These are phyloP conservation scores for Enteromius anoplus DNA, from an alignment of 2,797 vertebrate genomes.

Conservation along the genomic window DNA sequence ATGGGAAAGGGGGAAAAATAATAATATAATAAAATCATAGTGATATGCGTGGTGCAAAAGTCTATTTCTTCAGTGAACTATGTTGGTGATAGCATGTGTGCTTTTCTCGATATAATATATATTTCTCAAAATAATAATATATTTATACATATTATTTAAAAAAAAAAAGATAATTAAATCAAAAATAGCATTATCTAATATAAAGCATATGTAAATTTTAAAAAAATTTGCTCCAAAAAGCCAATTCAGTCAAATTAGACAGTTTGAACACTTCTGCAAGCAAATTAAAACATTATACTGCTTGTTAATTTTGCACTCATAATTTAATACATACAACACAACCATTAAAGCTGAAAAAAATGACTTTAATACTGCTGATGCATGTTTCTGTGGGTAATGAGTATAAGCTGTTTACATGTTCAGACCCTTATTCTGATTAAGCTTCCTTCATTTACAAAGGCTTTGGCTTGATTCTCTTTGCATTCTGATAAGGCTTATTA, in stretches of 20 bases:
- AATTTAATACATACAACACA: not conserved
- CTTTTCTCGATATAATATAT: too few species aligned
- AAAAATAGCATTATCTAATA: not conserved
- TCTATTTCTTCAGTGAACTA: not conserved
- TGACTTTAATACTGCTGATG: conserved; percentile 1
- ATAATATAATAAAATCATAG: not conserved
- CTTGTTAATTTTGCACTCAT: not conserved
- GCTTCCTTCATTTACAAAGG: conserved; percentile 18
- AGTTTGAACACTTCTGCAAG: not conserved
- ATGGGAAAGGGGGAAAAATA: not conserved
- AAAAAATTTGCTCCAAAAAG: not conserved
- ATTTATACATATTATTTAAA: not conserved
- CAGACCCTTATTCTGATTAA: conserved; percentile 10
- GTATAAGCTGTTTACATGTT: conserved; percentile 21
- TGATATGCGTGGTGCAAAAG: not conserved
- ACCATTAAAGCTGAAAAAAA: not conserved
- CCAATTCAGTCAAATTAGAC: not conserved
- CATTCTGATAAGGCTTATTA: conserved; percentile 8
- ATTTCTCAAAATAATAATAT: not conserved
- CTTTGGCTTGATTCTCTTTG: not conserved
- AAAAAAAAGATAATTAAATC: not conserved
- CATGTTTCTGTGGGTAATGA: conserved; percentile 16
- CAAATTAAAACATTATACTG: not conserved
- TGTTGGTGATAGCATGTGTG: not conserved
- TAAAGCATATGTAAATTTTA: not conserved